Evolutionary conservation across 2,888 invertebrate genomes (phyloP).

Genomic region (Crepidodera aurea): DNA sequence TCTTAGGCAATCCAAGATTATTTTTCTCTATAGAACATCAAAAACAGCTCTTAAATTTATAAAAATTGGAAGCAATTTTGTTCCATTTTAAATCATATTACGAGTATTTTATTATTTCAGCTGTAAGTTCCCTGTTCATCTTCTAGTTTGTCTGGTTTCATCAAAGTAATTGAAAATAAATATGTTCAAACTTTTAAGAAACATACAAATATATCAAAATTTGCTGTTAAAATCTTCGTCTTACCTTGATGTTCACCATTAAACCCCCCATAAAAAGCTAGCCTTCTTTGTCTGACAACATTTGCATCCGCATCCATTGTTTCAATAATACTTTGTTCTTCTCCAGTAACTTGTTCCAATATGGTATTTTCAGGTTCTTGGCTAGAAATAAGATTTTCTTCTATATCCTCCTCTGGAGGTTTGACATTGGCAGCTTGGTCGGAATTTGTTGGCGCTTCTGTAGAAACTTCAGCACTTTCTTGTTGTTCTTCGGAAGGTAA

Average conservation of each 20-base stretch:
- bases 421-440: constrained; percentile 26
- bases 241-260: constrained; percentile 15
- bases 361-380: constrained; percentile 12
- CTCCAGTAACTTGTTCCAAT: constrained; percentile 20
- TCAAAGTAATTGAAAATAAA: no score
- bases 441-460: constrained; percentile 7
- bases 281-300: constrained; percentile 58
- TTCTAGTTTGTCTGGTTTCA: no score
- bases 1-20: no score
- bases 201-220: no score
- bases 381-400: constrained; percentile 19
- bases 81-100: no score
- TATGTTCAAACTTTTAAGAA: no score
- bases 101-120: no score
- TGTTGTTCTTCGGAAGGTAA: not conserved
- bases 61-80: no score
- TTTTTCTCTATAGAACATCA: no score
- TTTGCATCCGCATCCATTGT: constrained; percentile 67
- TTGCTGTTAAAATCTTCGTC: no score
- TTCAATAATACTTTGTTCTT: constrained; percentile 61
- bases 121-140: no score
- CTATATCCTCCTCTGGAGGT: constrained; percentile 43
- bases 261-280: constrained; percentile 54
- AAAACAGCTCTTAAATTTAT: no score
- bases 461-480: not conserved